A percentile compares a stretch with the other conserved stretches of the same genome.
Conservation (phyloP, 2,888 invertebrate genomes). For the Scrobipalpa atriplicella region DNA sequence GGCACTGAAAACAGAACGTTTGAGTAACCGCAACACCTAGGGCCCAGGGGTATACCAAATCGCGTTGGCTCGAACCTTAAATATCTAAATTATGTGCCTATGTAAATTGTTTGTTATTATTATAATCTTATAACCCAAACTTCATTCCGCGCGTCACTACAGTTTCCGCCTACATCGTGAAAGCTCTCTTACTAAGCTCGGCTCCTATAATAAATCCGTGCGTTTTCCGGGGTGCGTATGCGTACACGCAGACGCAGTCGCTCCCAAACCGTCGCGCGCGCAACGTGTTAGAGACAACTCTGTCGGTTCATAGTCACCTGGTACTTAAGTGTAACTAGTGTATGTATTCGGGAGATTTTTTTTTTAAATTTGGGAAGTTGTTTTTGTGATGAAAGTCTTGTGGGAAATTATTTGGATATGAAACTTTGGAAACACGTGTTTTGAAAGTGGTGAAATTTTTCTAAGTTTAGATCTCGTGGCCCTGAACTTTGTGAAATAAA, state of each 20-base stretch:
- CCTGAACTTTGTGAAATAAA: slow-evolving; percentile 12
- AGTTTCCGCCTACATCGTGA: slow-evolving; percentile 48
- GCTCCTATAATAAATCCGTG: slow-evolving; percentile 71
- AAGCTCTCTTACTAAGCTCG: slow-evolving; percentile 35
- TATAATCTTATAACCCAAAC: too few relatives aligned
- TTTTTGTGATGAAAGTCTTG: not conserved
- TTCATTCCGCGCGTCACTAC: not conserved
- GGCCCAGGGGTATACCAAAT: too few relatives aligned
- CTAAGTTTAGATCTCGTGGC: slow-evolving; percentile 10
- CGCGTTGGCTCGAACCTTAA: too few relatives aligned
- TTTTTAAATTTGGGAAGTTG: not conserved
- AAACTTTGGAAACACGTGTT: not conserved
- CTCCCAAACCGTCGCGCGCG: slow-evolving; percentile 54
- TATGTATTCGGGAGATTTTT: slow-evolving; percentile 19
- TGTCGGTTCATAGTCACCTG: not conserved
- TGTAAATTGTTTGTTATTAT: too few relatives aligned
- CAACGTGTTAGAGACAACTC: slow-evolving; percentile 39
- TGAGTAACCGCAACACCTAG: too few relatives aligned
- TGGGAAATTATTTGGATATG: not conserved
- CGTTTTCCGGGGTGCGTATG: slow-evolving; percentile 73
- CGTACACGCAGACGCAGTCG: slow-evolving; percentile 61
- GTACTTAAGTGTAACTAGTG: slow-evolving; percentile 5
- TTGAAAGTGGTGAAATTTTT: not conserved
- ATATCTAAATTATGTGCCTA: too few relatives aligned
- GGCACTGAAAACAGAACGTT: too few relatives aligned